Base-by-base conservation (phyloP, 2,113 vertebrate genomes). In the Motacilla tschutschensis region DNA sequence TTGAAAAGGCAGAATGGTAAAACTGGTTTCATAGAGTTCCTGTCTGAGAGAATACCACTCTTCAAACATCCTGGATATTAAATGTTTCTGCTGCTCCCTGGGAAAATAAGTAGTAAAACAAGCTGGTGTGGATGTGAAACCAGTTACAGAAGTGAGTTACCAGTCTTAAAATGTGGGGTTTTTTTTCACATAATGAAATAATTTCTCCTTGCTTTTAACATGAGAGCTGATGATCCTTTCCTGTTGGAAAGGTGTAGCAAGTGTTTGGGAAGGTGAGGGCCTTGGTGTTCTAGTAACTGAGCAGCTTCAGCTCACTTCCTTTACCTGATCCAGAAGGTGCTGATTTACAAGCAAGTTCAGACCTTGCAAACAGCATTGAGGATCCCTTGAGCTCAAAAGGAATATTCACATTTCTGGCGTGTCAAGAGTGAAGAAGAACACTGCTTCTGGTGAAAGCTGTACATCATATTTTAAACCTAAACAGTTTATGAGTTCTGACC, bases 71-170 rank as follows among this genome's bases (percentile, higher is more conserved):
- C 59, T 73, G 63, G 43, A n/a, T 70, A 74, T 89, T 48, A 83
- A 92, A 79, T 31, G 22, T 84, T 90, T 90, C 79, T 91, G 41
- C 53, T 87, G 44, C 17, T 90, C 41, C 50, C 48, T 88, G 69
- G 72, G 66, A 93, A 93, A 79, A 73, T 48, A 64, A 92, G 75
- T 60, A 54, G 83, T 85, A 64, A 79, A 91, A 90, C 81, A 60
- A 92, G 87, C 53, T 91, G 14, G 20, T 74, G 53, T 48, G 6
- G 26, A 48, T 58, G 65, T 48, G 25, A 85, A 91, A 88, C 63
- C 63, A 82, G 71, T 74, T 76, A 18, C 3, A 73, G 57, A 84
- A 89, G 20, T n/a, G 22, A 76, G 36, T 38, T 90, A 29, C 41
- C 6, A 64, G 5, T 48, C 38, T 64, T 66, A 22, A 36, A 89